Base-by-base conservation (phyloP, 1,140 invertebrate genomes). In the Drosophila bifasciata region DNA sequence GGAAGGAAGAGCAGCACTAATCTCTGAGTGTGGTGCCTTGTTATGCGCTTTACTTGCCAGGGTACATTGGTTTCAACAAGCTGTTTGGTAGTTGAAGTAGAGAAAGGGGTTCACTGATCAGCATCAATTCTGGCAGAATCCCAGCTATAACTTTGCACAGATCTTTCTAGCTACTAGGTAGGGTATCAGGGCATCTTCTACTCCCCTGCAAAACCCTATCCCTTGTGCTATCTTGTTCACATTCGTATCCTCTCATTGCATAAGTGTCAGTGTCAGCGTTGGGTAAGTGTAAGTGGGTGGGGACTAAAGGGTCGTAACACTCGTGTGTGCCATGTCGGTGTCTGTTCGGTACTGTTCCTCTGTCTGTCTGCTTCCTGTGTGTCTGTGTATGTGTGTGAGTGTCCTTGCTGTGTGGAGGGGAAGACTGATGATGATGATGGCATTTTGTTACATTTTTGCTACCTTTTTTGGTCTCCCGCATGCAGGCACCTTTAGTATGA, bases 1-100 rank as follows among this genome's bases (percentile, higher is more conserved):
- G 76, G 80, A 79, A 84, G 71, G 66, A 84, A 85, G 80, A 73
- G 46, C 72, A 76, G 67, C 80, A 79, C 76, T 85, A 85, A 84
- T 85, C 76, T 76, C 76, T 79, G 59, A 84, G 80, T 84, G 79
- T 60, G 72, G 40, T 36, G 32, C 32, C 32, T 36, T 36, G 32
- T 13, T 36, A 13, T 36, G 32, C 32, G 3, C 32, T 36, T 4
- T 13, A 13, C 11, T 36, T 13, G 9, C 2, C 8, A 0, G 9
- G 28, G 28, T 9, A 32, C 11, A 3, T 3, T 32, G 28, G 3
- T 32, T 32, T 9, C 8, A 8, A 3, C 28, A 32, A 8, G 28
- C 9, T 8, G 28, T 32, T 32, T 9, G 25, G 6, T 7, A 7
- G 25, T 7, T 28, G 6, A 7, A 7, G n/a, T n/a, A n/a, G n/a